These are phyloP conservation scores for Catostomus latipinnis DNA, from an alignment of 2,797 vertebrate species.

Conservation along the genomic window DNA sequence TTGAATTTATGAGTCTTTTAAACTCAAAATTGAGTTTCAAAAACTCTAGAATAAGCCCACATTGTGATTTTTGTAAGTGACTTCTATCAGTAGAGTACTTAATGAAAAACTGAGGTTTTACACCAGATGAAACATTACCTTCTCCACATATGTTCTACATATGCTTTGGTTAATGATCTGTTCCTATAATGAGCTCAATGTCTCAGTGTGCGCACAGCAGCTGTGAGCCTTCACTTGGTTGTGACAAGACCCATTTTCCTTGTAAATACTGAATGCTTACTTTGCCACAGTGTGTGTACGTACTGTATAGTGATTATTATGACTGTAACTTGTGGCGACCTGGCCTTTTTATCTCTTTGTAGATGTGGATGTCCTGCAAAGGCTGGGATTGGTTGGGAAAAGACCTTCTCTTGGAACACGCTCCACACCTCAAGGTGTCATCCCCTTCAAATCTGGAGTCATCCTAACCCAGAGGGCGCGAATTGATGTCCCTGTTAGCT, in stretches of 20 bases:
- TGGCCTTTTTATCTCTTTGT: constrained; percentile 52
- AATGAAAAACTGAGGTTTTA: constrained; percentile 4
- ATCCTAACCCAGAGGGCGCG: constrained; percentile 90
- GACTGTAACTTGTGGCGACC: constrained; percentile 20
- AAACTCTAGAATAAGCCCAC: neutral
- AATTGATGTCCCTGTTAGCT: constrained; percentile 80
- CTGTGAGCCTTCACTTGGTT: neutral
- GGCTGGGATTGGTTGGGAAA: constrained; percentile 86
- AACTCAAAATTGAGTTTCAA: neutral
- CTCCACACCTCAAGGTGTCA: constrained; percentile 83
- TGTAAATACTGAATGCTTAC: neutral
- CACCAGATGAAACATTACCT: constrained; percentile 6
- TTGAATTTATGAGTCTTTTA: neutral
- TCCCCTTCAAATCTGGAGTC: constrained; percentile 91
- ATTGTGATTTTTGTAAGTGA: constrained; percentile 2
- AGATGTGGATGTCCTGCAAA: constrained; percentile 97
- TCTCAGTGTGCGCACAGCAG: constrained; percentile 12
- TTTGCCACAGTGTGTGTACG: neutral
- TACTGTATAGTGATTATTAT: neutral
- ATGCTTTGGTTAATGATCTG: constrained; percentile 31
- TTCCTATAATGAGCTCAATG: constrained; percentile 21
- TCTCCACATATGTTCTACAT: constrained; percentile 3
- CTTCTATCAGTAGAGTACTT: neutral
- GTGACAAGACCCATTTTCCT: neutral
- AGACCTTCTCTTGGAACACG: constrained; percentile 74